Conservation (phyloP, 2,797 vertebrate species). For the Garrulus glandarius region DNA sequence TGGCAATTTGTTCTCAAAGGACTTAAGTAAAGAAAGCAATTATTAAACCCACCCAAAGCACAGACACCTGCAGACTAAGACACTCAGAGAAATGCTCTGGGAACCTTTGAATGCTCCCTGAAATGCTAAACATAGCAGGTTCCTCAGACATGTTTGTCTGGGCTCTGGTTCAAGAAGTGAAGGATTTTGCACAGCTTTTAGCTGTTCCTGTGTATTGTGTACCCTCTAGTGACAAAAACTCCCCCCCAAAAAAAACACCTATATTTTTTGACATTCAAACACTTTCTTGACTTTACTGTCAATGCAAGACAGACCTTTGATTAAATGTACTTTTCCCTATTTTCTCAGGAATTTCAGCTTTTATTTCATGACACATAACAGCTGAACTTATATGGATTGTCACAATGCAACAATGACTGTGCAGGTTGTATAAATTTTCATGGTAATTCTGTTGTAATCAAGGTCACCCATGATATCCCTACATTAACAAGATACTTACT, state of each 20-base stretch:
- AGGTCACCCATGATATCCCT: neutral
- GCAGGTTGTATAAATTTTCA: neutral
- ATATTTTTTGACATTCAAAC: neutral
- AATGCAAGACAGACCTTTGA: neutral
- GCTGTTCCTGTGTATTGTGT: conserved; percentile 33
- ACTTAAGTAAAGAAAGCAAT: conserved; percentile 12
- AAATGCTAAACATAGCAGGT: conserved; percentile 21
- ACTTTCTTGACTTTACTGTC: neutral
- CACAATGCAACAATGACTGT: neutral
- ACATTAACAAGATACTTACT: neutral
- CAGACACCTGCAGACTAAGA: neutral
- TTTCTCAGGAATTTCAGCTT: neutral
- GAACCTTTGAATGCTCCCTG: conserved; percentile 29
- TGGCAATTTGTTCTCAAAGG: neutral
- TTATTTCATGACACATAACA: neutral
- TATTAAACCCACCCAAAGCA: neutral
- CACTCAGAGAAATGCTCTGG: neutral
- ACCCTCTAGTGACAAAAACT: conserved; percentile 52
- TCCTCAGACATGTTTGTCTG: neutral
- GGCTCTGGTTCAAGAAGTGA: neutral
- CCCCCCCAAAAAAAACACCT: neutral
- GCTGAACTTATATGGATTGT: neutral
- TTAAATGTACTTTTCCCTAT: neutral
- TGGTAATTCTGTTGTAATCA: neutral
- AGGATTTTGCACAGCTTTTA: neutral